Evolutionary conservation across 2,797 vertebrate species (phyloP).

Genomic region (Acanthiza pusilla): DNA sequence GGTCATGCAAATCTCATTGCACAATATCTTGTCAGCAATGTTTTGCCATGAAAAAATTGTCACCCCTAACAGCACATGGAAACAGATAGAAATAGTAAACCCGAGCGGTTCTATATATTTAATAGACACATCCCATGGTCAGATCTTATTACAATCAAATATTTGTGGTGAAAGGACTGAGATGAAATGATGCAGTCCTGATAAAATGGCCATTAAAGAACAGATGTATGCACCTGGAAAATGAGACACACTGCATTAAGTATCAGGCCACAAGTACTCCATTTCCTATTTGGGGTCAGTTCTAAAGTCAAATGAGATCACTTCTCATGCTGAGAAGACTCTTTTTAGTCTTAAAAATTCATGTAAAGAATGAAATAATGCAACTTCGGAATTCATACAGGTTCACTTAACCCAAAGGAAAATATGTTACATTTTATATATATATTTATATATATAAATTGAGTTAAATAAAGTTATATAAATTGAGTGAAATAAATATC

Average conservation of each 20-base stretch:
- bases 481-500: background rate
- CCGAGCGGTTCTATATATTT: background rate
- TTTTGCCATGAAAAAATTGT: conserved; percentile 28
- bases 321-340: background rate
- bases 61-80: background rate
- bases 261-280: conserved; percentile 28
- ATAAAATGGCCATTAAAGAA: conserved; percentile 53
- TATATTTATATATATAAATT: background rate
- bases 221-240: conserved; percentile 64
- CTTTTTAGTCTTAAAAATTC: background rate
- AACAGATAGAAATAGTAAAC: conserved; percentile 15
- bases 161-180: conserved; percentile 35
- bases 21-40: conserved; percentile 40
- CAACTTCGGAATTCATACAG: background rate
- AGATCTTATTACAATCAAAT: conserved; percentile 46
- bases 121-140: background rate
- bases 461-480: background rate
- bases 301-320: conserved; percentile 40
- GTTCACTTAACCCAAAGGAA: background rate
- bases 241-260: conserved; percentile 41
- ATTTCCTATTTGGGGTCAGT: conserved; percentile 45
- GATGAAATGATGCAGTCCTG: conserved; percentile 55
- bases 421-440: background rate
- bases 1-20: conserved; percentile 46
- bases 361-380: background rate